Evolutionary conservation across 2,888 invertebrate genomes (phyloP).

Genomic region (Aporophyla nigra): DNA sequence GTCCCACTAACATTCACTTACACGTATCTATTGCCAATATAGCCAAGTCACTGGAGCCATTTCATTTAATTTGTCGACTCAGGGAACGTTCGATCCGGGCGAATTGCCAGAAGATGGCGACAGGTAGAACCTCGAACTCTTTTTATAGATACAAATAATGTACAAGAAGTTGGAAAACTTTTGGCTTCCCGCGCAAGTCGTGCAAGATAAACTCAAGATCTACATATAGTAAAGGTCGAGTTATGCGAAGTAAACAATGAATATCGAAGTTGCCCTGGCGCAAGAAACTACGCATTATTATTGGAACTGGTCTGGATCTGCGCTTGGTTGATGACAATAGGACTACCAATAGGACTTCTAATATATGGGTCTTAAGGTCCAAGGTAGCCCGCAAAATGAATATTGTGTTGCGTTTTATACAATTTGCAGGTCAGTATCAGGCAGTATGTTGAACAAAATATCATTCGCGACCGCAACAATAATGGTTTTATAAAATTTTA

Average conservation of each 20-base stretch:
- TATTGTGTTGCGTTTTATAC: too few relatives aligned
- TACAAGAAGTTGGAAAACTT: conserved; percentile 4
- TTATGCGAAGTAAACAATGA: not conserved
- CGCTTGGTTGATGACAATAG: too few relatives aligned
- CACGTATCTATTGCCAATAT: conserved; percentile 48
- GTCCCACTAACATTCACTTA: conserved; percentile 20
- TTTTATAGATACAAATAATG: conserved; percentile 3
- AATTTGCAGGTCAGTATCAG: too few relatives aligned
- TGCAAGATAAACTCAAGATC: too few relatives aligned
- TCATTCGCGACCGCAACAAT: too few relatives aligned
- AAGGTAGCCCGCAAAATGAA: too few relatives aligned
- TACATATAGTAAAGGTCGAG: not conserved
- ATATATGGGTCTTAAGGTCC: too few relatives aligned
- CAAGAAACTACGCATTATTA: too few relatives aligned
- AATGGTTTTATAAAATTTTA: too few relatives aligned
- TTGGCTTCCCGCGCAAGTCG: not conserved
- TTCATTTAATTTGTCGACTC: conserved; percentile 36
- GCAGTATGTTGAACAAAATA: too few relatives aligned
- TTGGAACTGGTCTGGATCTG: too few relatives aligned
- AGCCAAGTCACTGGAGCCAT: conserved; percentile 39
- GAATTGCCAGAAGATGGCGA: conserved; percentile 39
- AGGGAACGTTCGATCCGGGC: conserved; percentile 23
- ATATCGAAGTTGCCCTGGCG: not conserved
- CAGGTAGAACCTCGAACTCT: conserved; percentile 29
- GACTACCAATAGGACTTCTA: too few relatives aligned